These are phyloP conservation scores for Drosophila malerkotliana DNA, from an alignment of 1,140 invertebrate genomes.

Conservation along the genomic window DNA sequence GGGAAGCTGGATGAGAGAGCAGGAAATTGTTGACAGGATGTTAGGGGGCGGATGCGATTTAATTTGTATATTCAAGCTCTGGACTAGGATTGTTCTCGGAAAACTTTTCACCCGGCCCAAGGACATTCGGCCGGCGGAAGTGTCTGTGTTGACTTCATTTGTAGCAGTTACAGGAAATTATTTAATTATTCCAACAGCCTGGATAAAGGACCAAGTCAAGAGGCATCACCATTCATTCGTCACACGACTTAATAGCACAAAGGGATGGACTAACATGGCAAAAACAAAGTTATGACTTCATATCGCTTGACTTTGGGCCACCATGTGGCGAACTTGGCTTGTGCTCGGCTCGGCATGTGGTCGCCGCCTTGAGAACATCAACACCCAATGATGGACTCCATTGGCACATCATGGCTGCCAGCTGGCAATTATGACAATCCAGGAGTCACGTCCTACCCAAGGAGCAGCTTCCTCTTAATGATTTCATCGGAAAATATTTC, in stretches of 20 bases:
- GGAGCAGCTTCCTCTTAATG: conserved; percentile 58
- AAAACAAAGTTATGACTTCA: conserved; percentile 55
- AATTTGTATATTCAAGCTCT: conserved; percentile 64
- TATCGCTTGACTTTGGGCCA: conserved; percentile 35
- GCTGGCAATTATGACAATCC: conserved; percentile 69
- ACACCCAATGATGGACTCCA: conserved; percentile 69
- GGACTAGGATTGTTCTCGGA: conserved; percentile 35
- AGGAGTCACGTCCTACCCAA: conserved; percentile 63
- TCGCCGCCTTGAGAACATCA: conserved; percentile 43
- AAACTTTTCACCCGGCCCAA: conserved; percentile 45
- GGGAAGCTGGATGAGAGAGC: conserved; percentile 22
- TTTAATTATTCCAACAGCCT: conserved; percentile 59
- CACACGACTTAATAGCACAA: conserved; percentile 37
- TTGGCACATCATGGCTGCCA: conserved; percentile 57
- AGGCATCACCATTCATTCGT: conserved; percentile 36
- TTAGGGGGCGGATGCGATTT: conserved; percentile 63
- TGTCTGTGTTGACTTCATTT: conserved; percentile 61
- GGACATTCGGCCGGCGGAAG: conserved; percentile 35
- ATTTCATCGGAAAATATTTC: conserved; percentile 59
- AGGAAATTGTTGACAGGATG: conserved; percentile 76
- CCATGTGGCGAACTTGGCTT: conserved; percentile 33
- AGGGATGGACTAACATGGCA: conserved; percentile 3
- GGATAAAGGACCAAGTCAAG: conserved; percentile 29
- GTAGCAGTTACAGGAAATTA: conserved; percentile 61
- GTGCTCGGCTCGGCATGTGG: conserved; percentile 36